These are phyloP conservation scores for Endotricha flammealis DNA, from an alignment of 2,888 invertebrate genomes.

Conservation along the genomic window DNA sequence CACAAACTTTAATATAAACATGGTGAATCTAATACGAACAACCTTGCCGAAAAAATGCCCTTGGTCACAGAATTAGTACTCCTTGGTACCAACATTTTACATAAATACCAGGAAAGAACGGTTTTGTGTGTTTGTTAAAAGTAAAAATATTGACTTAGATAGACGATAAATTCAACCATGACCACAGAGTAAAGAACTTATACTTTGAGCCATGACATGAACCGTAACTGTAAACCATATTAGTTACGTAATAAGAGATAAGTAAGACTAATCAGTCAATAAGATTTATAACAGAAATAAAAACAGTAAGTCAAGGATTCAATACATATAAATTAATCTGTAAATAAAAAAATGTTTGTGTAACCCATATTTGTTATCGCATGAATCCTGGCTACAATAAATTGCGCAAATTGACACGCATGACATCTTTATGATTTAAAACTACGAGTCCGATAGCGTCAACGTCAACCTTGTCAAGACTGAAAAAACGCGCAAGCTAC, in stretches of 20 bases:
- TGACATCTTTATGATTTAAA: too few species aligned
- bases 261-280: too few species aligned
- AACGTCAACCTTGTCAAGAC: too few species aligned
- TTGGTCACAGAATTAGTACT: too few species aligned
- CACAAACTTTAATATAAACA: background rate
- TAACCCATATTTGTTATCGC: constrained; percentile 10
- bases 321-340: background rate
- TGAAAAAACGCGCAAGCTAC: too few species aligned
- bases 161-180: background rate
- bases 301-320: constrained; percentile 2
- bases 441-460: too few species aligned
- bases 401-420: too few species aligned
- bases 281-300: background rate
- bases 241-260: too few species aligned
- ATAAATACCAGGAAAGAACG: constrained; percentile 2
- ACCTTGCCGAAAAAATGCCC: constrained; percentile 11
- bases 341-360: background rate
- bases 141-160: background rate
- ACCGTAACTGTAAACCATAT: too few species aligned
- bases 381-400: too few species aligned
- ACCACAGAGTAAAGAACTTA: too few species aligned
- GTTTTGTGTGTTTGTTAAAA: background rate
- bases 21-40: background rate
- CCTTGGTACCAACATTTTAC: background rate
- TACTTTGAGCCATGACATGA: too few species aligned